Conservation (phyloP, 2,113 vertebrate genomes). For the Callipepla squamata region DNA sequence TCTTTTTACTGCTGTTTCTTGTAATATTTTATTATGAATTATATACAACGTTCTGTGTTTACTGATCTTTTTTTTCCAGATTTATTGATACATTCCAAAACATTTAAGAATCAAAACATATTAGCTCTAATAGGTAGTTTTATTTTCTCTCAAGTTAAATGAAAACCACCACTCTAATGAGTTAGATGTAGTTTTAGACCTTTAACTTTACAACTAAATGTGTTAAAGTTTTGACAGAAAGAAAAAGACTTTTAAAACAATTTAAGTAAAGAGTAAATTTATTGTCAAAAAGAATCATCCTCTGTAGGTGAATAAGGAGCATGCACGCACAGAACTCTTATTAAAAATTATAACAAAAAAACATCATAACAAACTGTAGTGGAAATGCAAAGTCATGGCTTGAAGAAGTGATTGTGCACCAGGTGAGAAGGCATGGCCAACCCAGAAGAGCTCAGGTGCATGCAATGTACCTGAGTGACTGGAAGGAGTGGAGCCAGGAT, state of each 20-base stretch:
- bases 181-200: not conserved
- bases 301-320: not conserved
- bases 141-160: not conserved
- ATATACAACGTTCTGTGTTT: not conserved
- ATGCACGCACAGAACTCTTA: not conserved
- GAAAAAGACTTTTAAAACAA: not conserved
- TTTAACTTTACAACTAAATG: not conserved
- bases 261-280: not conserved
- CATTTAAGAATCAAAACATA: not conserved
- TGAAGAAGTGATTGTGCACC: no score
- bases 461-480: no score
- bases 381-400: no score
- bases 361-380: rapidly evolving
- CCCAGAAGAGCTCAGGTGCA: no score
- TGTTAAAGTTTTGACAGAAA: not conserved
- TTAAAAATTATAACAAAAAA: not conserved
- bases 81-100: not conserved
- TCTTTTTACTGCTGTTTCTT: not conserved
- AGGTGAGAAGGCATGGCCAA: no score
- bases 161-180: not conserved
- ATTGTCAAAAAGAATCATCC: not conserved
- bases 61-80: not conserved
- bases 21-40: not conserved
- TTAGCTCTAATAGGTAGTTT: not conserved
- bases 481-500: no score